A percentile compares a stretch with the other conserved stretches of the same genome.
These are phyloP conservation scores for Ciconia boyciana DNA, from an alignment of 2,113 vertebrate species.

Conservation along the genomic window DNA sequence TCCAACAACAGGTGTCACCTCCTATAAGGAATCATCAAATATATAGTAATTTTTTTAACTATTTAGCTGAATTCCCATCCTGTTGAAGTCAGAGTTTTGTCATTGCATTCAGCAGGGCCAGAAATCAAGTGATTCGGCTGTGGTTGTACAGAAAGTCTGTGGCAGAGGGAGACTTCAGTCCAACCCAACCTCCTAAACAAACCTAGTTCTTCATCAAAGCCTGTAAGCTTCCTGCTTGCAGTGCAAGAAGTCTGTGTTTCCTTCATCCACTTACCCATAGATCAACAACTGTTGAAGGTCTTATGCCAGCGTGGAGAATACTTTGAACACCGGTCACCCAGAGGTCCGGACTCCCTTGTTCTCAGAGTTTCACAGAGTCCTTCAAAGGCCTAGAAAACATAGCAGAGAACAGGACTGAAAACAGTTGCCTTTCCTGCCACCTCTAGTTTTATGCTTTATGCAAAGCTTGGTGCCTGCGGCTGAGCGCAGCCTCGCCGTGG, in stretches of 20 bases:
- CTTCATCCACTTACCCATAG: neutral
- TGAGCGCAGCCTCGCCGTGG: rapidly evolving
- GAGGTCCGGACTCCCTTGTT: neutral
- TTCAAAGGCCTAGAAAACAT: neutral
- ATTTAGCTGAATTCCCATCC: neutral
- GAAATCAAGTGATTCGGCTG: neutral
- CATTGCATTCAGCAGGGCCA: neutral
- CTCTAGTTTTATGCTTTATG: neutral
- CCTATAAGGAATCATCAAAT: neutral
- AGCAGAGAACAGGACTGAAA: neutral
- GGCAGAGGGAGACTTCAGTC: neutral
- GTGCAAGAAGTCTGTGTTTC: neutral
- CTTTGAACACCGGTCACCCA: neutral
- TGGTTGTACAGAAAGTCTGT: neutral
- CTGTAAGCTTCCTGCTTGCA: neutral
- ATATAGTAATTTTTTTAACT: neutral
- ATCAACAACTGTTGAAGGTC: neutral
- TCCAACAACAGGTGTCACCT: neutral
- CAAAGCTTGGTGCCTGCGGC: neutral
- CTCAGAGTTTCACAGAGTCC: neutral
- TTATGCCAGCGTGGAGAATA: neutral
- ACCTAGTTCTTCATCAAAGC: neutral
- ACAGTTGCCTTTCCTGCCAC: neutral
- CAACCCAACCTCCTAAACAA: neutral
- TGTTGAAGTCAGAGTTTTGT: neutral